A percentile compares a stretch with the other conserved stretches of the same genome.
Evolutionary conservation across 2,797 vertebrate genomes (phyloP).

Genomic region (Microcaecilia unicolor): DNA sequence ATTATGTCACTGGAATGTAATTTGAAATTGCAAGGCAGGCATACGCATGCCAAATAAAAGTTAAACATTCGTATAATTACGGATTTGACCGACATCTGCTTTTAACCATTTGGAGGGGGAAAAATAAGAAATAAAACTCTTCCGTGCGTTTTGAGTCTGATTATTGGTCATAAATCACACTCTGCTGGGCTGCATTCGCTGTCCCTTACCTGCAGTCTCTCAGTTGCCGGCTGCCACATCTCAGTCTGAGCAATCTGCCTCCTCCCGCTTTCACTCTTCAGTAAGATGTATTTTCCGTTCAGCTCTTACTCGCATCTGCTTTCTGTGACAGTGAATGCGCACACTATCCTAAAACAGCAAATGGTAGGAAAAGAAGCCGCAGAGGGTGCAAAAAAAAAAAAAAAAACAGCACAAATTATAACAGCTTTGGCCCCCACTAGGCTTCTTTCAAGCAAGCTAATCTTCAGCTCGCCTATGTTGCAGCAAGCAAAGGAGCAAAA

Average conservation of each 20-base stretch:
- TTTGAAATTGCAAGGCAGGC: background rate
- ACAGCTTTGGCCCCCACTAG: too few species aligned
- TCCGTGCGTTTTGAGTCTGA: too few species aligned
- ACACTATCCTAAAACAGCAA: background rate
- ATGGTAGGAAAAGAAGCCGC: background rate
- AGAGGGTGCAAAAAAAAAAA: background rate
- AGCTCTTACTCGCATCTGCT: conserved; percentile 62
- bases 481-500: conserved; percentile 10
- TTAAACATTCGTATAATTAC: background rate
- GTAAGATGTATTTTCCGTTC: conserved; percentile 33
- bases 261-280: conserved; percentile 23
- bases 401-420: background rate
- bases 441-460: too few species aligned
- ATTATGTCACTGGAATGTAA: background rate
- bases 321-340: conserved; percentile 4
- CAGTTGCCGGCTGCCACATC: conserved; percentile 95
- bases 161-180: too few species aligned
- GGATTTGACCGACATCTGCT: background rate
- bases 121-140: too few species aligned
- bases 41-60: background rate
- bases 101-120: too few species aligned
- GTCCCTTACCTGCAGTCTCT: conserved; percentile 83
- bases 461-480: conserved; percentile 1
- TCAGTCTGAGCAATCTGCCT: conserved; percentile 40
- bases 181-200: background rate